Evolutionary conservation across 2,797 vertebrate genomes (phyloP).

Genomic region (Sebastes vulpes): DNA sequence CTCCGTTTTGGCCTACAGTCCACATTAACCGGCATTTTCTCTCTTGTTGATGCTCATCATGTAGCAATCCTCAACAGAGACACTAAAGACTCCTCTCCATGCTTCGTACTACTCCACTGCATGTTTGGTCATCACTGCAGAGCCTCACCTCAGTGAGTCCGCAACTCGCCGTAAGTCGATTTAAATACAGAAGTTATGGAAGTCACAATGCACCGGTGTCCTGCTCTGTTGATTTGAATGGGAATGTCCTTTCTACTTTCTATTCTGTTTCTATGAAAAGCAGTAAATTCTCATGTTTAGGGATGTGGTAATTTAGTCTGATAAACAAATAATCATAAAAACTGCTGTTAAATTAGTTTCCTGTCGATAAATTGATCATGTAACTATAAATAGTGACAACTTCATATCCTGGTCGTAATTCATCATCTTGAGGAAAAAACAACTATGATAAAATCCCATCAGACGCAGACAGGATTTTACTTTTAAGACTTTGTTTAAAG

Average conservation of each 20-base stretch:
- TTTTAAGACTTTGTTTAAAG: not conserved
- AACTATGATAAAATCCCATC: not conserved
- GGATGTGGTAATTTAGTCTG: not conserved
- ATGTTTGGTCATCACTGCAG: not conserved
- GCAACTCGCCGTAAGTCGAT: accelerated
- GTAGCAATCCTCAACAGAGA: no score
- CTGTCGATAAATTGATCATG: not conserved
- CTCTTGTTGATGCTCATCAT: no score
- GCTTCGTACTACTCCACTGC: no score
- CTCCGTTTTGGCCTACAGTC: no score
- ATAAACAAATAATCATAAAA: not conserved
- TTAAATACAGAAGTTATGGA: not conserved
- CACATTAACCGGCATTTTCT: accelerated
- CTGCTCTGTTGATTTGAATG: not conserved
- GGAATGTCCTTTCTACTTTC: not conserved
- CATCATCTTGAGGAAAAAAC: not conserved
- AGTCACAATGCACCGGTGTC: no score
- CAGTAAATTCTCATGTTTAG: not conserved
- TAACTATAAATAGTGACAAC: not conserved
- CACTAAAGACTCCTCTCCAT: no score
- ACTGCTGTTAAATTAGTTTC: not conserved
- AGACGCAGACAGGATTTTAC: not conserved
- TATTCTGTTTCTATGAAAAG: no score
- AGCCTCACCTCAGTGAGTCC: not conserved
- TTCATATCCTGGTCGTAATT: not conserved